Base-by-base conservation (phyloP, 1,140 invertebrate species). In the Drosophila trapezifrons region DNA sequence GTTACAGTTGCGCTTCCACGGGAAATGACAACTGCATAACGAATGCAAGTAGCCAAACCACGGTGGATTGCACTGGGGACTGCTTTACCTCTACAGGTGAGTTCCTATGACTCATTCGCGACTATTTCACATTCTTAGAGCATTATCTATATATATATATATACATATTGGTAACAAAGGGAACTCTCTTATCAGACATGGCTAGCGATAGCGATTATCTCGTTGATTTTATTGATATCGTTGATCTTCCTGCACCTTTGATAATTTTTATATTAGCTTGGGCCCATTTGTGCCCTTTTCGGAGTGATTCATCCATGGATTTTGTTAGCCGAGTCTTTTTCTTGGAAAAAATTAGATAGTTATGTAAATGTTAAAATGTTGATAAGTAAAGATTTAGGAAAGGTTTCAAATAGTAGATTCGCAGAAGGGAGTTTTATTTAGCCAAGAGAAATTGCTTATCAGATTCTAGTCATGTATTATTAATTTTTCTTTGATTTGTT, bases 171-270 rank as follows among this genome's bases (percentile, higher is more conserved):
- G 22, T 38, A 5, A 65, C 65, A 65, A 51, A 51, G 59, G 60
- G 27, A 55, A 38, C 51, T 27, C 45, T 20, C 37, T 65, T 67
- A 67, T 65, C 65, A 46, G 40, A 20, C n/a, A 18, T 22, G 45
- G 59, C 35, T 32, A 4, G 12, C 27, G 64, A 67, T 67, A 67
- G 59, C 43, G 65, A 67, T 67, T 67, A 67, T 65, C 65, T 55
- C 18, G 22, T 13, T 55, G 63, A 10, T 64, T 1, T 35, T 40
- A 42, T 65, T 65, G 65, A 67, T 43, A 67, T 3, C n/a, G 18
- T 7, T 43, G 55, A 65, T 65, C 56, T n/a, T n/a, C 25, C 12
- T 5, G 12, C 12, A 3, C 1, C 4, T 18, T 15, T 38, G 25
- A 42, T 32, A 29, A 63, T 42, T 40, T 32, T 4, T 12, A 29